phyloP scores from a whole-genome alignment of 23 tunicate species.

The Styela plicata region DNA sequence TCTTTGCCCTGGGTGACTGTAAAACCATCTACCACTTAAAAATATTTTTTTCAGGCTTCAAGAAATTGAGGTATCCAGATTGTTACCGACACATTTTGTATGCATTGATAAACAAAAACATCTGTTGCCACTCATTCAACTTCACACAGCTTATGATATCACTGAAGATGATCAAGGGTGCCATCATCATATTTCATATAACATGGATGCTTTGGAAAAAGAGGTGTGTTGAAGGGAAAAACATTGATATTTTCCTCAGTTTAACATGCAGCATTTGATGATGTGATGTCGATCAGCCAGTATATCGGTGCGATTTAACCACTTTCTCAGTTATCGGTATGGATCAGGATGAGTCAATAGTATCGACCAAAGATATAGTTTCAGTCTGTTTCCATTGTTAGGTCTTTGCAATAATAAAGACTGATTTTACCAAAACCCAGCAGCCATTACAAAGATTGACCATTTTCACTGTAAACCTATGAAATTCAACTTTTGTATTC shows the following conservation, averaged over 20 bases:
- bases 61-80: background rate
- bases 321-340: too few species aligned
- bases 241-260: background rate
- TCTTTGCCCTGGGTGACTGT: too few species aligned
- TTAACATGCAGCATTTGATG: background rate
- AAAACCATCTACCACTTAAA: too few species aligned
- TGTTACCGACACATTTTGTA: slow-evolving; percentile 24
- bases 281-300: background rate
- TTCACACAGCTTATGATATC: slow-evolving; percentile 32
- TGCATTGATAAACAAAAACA: slow-evolving; percentile 41
- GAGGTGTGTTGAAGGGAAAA: too few species aligned
- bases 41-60: slow-evolving; percentile 1
- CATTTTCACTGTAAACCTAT: too few species aligned
- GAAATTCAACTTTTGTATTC: too few species aligned
- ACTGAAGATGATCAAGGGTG: slow-evolving; percentile 12
- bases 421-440: too few species aligned
- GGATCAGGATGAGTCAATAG: background rate
- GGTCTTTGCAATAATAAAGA: too few species aligned
- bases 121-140: slow-evolving; percentile 44
- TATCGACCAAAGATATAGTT: background rate
- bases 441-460: too few species aligned
- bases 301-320: background rate
- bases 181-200: slow-evolving; percentile 14
- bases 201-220: slow-evolving; percentile 42
- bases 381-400: background rate